A percentile compares a stretch with the other conserved stretches of the same genome.
Conservation (phyloP, 2,888 invertebrate genomes). For the Helobdella robusta region DNA sequence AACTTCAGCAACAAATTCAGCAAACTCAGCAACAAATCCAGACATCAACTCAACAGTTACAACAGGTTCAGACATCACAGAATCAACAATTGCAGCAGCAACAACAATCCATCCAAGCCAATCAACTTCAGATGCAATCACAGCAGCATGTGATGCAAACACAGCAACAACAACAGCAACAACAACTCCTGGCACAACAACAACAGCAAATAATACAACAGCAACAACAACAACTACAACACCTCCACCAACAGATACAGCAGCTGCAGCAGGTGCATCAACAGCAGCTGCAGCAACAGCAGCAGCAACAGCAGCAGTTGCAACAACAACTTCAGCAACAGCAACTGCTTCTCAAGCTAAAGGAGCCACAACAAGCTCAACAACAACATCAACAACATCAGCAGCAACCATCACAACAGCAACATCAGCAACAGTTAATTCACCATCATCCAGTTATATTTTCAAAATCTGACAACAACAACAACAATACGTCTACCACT, state of each 20-base stretch:
- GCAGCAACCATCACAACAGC: neutral
- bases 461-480: too few relatives aligned
- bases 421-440: too few relatives aligned
- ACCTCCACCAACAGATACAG: slow-evolving; percentile 7
- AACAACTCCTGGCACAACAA: slow-evolving; percentile 16
- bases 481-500: too few relatives aligned
- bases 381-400: neutral
- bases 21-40: slow-evolving; percentile 1
- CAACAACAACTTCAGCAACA: slow-evolving; percentile 15
- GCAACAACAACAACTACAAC: slow-evolving; percentile 18
- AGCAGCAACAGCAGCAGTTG: slow-evolving; percentile 12
- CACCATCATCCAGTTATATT: too few relatives aligned
- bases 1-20: too few relatives aligned
- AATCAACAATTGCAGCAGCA: slow-evolving; percentile 16
- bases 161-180: slow-evolving; percentile 14
- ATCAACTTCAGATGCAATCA: too few relatives aligned
- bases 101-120: too few relatives aligned
- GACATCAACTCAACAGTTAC: neutral
- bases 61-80: slow-evolving; percentile 12
- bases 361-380: slow-evolving; percentile 10
- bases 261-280: slow-evolving; percentile 12
- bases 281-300: slow-evolving; percentile 12
- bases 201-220: slow-evolving; percentile 22
- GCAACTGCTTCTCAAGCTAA: slow-evolving; percentile 12
- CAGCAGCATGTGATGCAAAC: too few relatives aligned